These are phyloP conservation scores for Apodemus agrarius DNA, from an alignment of 2,797 vertebrate species.

Conservation along the genomic window DNA sequence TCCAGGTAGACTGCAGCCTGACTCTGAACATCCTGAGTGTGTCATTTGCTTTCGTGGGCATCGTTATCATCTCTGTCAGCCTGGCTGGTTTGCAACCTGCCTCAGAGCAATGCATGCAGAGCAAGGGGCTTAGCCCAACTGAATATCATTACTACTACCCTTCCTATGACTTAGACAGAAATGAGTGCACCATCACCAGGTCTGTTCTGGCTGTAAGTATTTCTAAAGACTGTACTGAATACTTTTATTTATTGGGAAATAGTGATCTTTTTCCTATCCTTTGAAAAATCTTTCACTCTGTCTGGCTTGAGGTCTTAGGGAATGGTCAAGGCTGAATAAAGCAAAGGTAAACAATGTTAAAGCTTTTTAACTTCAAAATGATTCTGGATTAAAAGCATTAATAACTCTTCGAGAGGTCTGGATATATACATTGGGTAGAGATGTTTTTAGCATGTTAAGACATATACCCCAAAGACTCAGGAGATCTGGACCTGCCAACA, in stretches of 20 bases:
- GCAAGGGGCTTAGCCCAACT: rapidly evolving
- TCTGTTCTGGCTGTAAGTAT: slow-evolving; percentile 33
- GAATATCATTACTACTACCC: rapidly evolving
- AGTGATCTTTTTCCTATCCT: neutral
- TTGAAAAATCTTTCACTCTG: neutral
- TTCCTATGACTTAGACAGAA: rapidly evolving
- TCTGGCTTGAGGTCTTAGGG: neutral
- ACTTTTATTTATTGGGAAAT: neutral
- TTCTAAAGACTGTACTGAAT: neutral
- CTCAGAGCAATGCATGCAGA: neutral
- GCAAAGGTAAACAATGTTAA: neutral
- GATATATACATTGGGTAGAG: neutral
- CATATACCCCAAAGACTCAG: neutral
- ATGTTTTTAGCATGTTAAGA: neutral
- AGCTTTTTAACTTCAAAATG: neutral
- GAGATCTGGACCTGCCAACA: neutral
- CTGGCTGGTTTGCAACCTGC: slow-evolving; percentile 28
- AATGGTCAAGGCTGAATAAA: neutral
- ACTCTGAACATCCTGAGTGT: slow-evolving; percentile 15
- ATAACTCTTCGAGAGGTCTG: too few species aligned
- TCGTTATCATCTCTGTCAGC: slow-evolving; percentile 27
- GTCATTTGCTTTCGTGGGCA: neutral
- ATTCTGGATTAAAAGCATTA: neutral
- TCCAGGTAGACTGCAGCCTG: slow-evolving; percentile 53
- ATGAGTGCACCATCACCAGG: rapidly evolving